phyloP scores from a whole-genome alignment of 2,888 invertebrate species.

The Cyrtodaria siliqua region DNA sequence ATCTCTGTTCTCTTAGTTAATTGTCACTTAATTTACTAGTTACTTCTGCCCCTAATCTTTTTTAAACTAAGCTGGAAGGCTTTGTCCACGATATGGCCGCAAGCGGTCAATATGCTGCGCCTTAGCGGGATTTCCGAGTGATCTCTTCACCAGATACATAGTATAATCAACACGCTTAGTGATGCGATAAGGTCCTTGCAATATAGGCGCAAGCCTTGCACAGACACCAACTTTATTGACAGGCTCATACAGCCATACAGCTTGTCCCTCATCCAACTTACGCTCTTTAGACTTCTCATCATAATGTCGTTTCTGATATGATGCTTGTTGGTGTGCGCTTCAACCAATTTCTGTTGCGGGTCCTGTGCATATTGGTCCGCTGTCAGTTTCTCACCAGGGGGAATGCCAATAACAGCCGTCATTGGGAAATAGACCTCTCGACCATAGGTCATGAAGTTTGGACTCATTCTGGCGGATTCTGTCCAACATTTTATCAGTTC shows the following conservation, averaged over 20 bases:
- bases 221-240: constrained; percentile 25
- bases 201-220: constrained; percentile 18
- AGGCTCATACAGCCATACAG: constrained; percentile 39
- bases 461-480: constrained; percentile 40
- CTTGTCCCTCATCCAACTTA: neutral
- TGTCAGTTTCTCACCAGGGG: constrained; percentile 23
- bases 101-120: too few species aligned
- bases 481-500: constrained; percentile 28
- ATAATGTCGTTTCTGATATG: constrained; percentile 35
- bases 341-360: constrained; percentile 17
- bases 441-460: constrained; percentile 47
- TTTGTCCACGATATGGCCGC: too few species aligned
- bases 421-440: constrained; percentile 54
- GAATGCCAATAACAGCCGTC: constrained; percentile 32
- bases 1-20: too few species aligned
- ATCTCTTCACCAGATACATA: too few species aligned
- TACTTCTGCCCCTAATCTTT: too few species aligned
- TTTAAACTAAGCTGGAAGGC: too few species aligned
- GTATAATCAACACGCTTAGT: too few species aligned
- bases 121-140: too few species aligned
- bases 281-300: constrained; percentile 12
- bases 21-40: too few species aligned
- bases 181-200: constrained; percentile 38
- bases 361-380: constrained; percentile 13
- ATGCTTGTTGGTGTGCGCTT: too few species aligned